Base-by-base conservation (phyloP, 2,113 vertebrate genomes). In the Myrmophylax atrothorax region DNA sequence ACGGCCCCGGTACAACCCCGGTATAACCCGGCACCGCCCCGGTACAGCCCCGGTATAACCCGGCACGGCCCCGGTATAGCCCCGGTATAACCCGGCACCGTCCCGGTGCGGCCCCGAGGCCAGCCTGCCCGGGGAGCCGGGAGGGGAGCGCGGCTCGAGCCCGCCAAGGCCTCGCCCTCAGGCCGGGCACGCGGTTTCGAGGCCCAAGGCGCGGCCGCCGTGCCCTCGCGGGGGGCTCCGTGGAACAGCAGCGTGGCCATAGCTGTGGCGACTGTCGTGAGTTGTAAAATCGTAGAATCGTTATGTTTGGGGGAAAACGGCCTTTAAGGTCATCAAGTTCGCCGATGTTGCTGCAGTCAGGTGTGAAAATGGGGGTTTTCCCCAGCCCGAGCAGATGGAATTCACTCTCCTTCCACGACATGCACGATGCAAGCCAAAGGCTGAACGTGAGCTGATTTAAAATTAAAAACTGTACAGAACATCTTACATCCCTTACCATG, bases 221-320 rank as follows among this genome's bases (percentile, higher is more conserved):
- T 3, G 42, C 10, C 42, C 37, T 24, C 0, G 6, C 1, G 7
- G 42, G 3, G 5, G 1, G 12, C 18, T 8, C 12, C 6, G 1
- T 7, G 58, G 25, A 7, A 8, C 42, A 0, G 3, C 24, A 0
- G 31, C 26, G 4, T 3, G 1, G 17, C n/a, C 31, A 0, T 23
- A 7, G 1, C 5, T 38, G 4, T 3, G 35, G 20, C 10, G 7
- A 3, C 6, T 2, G 15, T 2, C 1, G 6, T 31, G 52, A 58
- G 58, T 15, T 1, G 0, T 10, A 18, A 15, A 1, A 4, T 9
- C 13, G 0, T 5, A 14, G 62, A 12, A 14, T 18, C 7, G 16
- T 49, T 40, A 18, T 23, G 20, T 63, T 6, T 42, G 87, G 47
- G 10, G 7, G 40, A 49, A 31, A 69, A 31, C 25, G 11, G 8